Evolutionary conservation across 2,888 invertebrate species (phyloP), one percentile per base, ranked within the genome.

Genomic region (Scelioninae gen. 1): DNA sequence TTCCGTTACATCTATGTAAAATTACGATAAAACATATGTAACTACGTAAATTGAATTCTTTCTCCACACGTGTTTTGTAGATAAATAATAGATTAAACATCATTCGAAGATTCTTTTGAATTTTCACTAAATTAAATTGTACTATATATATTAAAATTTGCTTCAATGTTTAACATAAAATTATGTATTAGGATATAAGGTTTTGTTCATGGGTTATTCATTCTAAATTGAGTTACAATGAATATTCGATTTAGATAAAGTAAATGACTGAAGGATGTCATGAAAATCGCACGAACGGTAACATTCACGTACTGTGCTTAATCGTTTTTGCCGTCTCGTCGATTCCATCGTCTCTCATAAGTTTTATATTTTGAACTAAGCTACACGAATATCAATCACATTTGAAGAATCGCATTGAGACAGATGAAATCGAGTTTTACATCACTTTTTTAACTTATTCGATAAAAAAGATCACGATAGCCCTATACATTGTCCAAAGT

Each of bases 311-410:
- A 65, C 82, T 78, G 82, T 83, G 82, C 78, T 47, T 75, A 47
- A 43, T 85, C 75, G 65, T 84, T 83, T 83, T 84, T 85, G 85
- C 80, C 83, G 84, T 84, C 83, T 84, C 84, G 81, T 81, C 85
- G 84, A 78, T 80, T 83, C 74, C 71, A 66, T 74, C 62, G 56
- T 83, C 49, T 31, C 68, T 40, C 34, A 16, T 47, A 55, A 78
- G 63, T 60, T 60, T 65, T 32, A 65, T 55, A 58, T 16, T 16
- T 74, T 53, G 45, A 68, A 60, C 63, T 74, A 74, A 78, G 34
- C 79, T 79, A 76, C 62, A 76, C 53, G 40, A 80, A 65, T 72
- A 80, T 72, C 47, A 69, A 82, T 80, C 78, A 69, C 80, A 81
- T 66, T 76, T 58, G 40, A 49, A 68, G 62, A 74, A 55, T 65